phyloP scores from a whole-genome alignment of 2,888 invertebrate genomes.

The Poecilobothrus nobilitatus region DNA sequence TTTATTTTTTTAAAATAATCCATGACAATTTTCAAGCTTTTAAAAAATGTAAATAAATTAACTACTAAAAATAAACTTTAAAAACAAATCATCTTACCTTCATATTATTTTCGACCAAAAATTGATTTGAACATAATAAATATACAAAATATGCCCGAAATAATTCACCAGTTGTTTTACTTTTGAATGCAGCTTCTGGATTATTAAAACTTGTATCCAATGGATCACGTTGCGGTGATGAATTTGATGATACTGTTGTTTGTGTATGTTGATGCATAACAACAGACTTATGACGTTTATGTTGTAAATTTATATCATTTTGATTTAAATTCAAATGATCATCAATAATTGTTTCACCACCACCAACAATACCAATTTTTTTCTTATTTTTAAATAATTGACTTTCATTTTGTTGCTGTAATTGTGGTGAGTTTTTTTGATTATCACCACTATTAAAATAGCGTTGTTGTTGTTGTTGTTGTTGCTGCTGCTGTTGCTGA shows the following conservation, averaged over 20 bases:
- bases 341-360: not conserved
- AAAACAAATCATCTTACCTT: constrained; percentile 57
- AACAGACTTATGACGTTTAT: not conserved
- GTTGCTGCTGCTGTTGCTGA: constrained; percentile 19
- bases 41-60: not conserved
- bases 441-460: constrained; percentile 18
- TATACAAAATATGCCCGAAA: constrained; percentile 86
- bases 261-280: not conserved
- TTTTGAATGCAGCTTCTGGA: constrained; percentile 85
- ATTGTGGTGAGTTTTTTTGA: not conserved
- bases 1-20: not conserved
- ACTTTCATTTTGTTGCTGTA: constrained; percentile 14
- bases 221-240: constrained; percentile 49
- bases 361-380: not conserved
- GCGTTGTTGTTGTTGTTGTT: constrained; percentile 22
- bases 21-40: not conserved
- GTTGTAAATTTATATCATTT: not conserved
- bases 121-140: constrained; percentile 77
- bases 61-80: not conserved
- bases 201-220: constrained; percentile 81
- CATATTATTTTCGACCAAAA: constrained; percentile 85
- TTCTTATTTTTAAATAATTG: constrained; percentile 15
- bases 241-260: not conserved
- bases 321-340: not conserved
- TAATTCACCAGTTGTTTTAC: constrained; percentile 89